A percentile compares a stretch with the other conserved stretches of the same genome.
Conservation (phyloP, 2,888 invertebrate species). For the Pandemis cinnamomeana region DNA sequence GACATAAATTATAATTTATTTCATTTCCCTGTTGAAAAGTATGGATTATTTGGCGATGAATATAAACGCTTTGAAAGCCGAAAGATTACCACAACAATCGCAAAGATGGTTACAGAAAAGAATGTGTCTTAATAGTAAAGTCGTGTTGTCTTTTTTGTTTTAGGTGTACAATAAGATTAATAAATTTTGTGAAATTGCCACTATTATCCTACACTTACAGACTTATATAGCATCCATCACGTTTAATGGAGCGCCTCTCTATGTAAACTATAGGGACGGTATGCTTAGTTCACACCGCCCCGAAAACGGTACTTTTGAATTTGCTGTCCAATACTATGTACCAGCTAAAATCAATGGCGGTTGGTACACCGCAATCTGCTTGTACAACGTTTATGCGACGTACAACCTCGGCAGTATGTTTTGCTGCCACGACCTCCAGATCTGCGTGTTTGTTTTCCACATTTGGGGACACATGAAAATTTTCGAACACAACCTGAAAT, state of each 20-base stretch:
- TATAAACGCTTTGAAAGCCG: no score
- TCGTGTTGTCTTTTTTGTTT: neutral
- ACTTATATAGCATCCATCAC: neutral
- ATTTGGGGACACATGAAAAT: conserved; percentile 1
- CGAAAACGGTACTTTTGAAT: neutral
- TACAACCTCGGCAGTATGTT: neutral
- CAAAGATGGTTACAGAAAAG: neutral
- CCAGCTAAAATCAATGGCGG: neutral
- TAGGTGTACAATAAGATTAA: neutral
- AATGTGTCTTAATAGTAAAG: neutral
- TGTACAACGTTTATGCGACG: neutral
- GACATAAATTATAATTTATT: no score
- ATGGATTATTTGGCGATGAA: no score
- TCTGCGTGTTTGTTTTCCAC: neutral
- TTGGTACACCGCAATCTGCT: neutral
- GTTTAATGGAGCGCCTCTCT: neutral
- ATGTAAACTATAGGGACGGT: neutral
- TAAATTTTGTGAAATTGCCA: neutral
- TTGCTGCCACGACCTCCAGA: neutral
- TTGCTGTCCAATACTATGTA: neutral
- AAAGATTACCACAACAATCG: no score
- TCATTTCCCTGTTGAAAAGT: no score
- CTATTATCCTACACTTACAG: neutral
- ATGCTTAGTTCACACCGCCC: neutral
- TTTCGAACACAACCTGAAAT: neutral